These are phyloP conservation scores for Macrobrachium nipponense DNA, from an alignment of 1,140 invertebrate genomes.

Conservation along the genomic window DNA sequence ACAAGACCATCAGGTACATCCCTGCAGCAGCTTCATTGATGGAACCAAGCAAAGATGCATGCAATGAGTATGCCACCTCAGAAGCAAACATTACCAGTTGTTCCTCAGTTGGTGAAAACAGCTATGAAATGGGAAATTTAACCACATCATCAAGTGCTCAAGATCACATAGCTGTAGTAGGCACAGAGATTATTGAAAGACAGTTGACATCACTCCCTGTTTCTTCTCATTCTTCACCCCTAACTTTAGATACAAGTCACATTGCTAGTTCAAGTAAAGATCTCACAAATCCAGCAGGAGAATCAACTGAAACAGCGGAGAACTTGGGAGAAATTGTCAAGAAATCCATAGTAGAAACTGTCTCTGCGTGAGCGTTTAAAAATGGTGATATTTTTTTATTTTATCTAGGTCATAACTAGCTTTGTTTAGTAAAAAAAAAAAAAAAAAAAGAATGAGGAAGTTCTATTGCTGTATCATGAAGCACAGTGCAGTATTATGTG, in stretches of 20 bases:
- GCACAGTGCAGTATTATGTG: too few species aligned
- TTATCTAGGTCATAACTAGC: too few species aligned
- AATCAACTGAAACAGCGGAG: conserved; percentile 33
- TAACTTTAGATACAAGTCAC: conserved; percentile 31
- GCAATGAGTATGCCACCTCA: conserved; percentile 13
- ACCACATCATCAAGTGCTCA: conserved; percentile 13
- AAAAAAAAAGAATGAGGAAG: too few species aligned
- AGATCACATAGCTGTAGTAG: conserved; percentile 9
- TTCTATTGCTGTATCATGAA: too few species aligned
- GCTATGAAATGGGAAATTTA: conserved; percentile 32
- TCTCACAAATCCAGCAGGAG: neutral
- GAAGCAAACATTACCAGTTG: conserved; percentile 16
- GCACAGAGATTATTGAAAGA: neutral
- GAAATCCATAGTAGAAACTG: conserved; percentile 52
- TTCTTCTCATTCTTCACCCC: conserved; percentile 6
- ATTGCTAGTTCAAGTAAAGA: conserved; percentile 14
- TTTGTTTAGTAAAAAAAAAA: too few species aligned
- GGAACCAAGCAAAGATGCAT: conserved; percentile 38
- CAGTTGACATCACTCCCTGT: neutral
- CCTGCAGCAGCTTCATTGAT: conserved; percentile 26
- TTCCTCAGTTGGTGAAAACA: conserved; percentile 19
- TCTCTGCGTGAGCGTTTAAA: conserved; percentile 31
- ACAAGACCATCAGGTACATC: conserved; percentile 52
- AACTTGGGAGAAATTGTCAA: conserved; percentile 54
- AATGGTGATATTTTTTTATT: neutral